Conservation (phyloP, 2,113 vertebrate species). For the Eclectus roratus region DNA sequence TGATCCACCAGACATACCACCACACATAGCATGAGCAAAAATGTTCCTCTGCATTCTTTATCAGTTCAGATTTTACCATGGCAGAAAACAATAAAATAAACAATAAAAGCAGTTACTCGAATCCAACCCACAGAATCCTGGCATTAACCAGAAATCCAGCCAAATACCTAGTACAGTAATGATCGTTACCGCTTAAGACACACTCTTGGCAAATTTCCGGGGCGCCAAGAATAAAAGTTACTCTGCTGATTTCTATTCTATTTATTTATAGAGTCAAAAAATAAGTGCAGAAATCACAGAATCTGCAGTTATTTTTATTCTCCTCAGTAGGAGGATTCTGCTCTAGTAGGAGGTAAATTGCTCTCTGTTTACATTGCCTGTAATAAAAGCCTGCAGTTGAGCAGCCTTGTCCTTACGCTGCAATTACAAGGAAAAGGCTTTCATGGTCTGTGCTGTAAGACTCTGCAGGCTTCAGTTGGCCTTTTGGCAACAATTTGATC, state of each 20-base stretch:
- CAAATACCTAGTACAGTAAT: background rate
- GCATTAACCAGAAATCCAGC: background rate
- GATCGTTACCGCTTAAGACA: background rate
- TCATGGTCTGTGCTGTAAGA: background rate
- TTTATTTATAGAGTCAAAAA: constrained; percentile 35
- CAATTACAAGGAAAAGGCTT: background rate
- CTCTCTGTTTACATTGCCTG: constrained; percentile 41
- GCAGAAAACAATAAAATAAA: background rate
- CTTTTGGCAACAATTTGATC: background rate
- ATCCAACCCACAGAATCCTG: background rate
- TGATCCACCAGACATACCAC: background rate
- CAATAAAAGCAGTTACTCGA: background rate
- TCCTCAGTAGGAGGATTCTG: constrained; percentile 18
- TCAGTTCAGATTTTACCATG: background rate
- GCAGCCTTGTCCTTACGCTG: background rate
- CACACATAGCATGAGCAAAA: background rate
- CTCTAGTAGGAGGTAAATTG: constrained; percentile 42
- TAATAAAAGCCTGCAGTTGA: constrained; percentile 46
- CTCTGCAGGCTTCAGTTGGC: background rate
- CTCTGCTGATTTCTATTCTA: constrained; percentile 15
- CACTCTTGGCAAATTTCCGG: background rate
- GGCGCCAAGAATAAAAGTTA: background rate
- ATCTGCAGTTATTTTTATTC: constrained; percentile 41
- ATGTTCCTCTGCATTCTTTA: background rate
- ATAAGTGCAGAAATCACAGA: background rate